Percentiles rank a stretch among this genome's conserved stretches.
These are phyloP conservation scores for Axinella damicornis DNA, from an alignment of 37 sponge, comb jelly and placozoan species.

Conservation along the genomic window DNA sequence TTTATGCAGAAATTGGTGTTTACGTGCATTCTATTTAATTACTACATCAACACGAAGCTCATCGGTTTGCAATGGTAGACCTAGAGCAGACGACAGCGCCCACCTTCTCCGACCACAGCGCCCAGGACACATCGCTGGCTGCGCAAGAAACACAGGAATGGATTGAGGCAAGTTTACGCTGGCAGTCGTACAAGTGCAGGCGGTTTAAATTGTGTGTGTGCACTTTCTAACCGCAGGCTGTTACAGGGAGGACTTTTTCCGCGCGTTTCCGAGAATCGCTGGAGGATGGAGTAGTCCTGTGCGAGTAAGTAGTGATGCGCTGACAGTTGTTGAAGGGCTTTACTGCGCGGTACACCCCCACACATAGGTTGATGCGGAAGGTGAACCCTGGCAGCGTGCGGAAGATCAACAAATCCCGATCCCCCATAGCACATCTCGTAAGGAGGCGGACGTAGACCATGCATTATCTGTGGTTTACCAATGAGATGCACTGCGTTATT, in stretches of 20 bases:
- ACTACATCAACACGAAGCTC: too few species aligned
- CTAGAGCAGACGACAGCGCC: background rate
- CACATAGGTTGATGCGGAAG: conserved; percentile 73
- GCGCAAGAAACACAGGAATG: conserved; percentile 63
- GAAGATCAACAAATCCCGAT: conserved; percentile 60
- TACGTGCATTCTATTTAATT: too few species aligned
- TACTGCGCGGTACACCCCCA: background rate
- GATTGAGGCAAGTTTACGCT: conserved; percentile 84
- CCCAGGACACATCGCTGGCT: conserved; percentile 36
- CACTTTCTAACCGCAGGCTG: conserved; percentile 62
- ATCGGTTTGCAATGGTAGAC: too few species aligned
- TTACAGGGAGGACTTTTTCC: conserved; percentile 62
- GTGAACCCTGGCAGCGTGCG: conserved; percentile 72
- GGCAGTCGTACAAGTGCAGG: background rate
- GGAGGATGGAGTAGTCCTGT: conserved; percentile 82
- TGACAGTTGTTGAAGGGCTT: background rate
- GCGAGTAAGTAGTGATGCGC: conserved; percentile 82
- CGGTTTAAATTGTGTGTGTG: background rate
- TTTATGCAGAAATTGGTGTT: too few species aligned
- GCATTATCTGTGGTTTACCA: too few species aligned
- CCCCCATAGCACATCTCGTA: conserved; percentile 81
- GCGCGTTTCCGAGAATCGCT: conserved; percentile 71
- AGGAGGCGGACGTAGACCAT: background rate
- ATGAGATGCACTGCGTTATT: too few species aligned
- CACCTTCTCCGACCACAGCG: conserved; percentile 24